Base-by-base conservation (phyloP, 2,113 vertebrate species). In the Gorilla gorilla region DNA sequence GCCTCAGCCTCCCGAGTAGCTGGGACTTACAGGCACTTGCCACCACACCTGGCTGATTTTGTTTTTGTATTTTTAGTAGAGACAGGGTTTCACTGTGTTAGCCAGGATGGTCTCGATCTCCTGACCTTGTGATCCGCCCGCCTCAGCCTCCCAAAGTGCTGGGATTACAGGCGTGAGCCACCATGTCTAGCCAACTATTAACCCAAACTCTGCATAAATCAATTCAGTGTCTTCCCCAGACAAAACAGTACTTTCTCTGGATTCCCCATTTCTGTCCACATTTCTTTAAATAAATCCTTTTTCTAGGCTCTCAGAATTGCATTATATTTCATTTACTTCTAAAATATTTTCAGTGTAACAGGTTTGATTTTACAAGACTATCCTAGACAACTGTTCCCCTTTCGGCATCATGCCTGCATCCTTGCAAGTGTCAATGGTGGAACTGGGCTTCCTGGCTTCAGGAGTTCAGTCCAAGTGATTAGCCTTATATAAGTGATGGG, bases 221-320 rank as follows among this genome's bases (percentile, higher is more conserved):
- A 45, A 35, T 35, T 78, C 23, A 16, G 48, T 64, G 3, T 92
- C 48, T 57, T 96, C 76, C 76, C 64, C 50, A 84, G 57, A 7
- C 70, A 20, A 81, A 88, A 70, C 22, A 90, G 64, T 30, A 81
- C 72, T 93, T 94, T 96, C 93, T 92, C 82, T 86, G 94, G 82
- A 83, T 90, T 98, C 90, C 92, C 92, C 89, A 20, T 79, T 85
- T 97, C 86, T 52, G 59, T 55, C 85, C 84, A 52, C 2, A 18
- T 52, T 88, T 95, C 72, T 80, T 96, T 79, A 96, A 81, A 85
- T 64, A 95, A 75, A 81, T 59, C 64, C 35, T 55, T 80, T 83
- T 89, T 83, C 72, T 83, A 48, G 64, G 64, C 20, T 95, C 22
- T 83, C 11, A 12, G 30, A 22, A 35, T 95, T 61, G 55, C 27